These are phyloP conservation scores for Picus viridis DNA, from an alignment of 2,797 vertebrate species.

Conservation along the genomic window DNA sequence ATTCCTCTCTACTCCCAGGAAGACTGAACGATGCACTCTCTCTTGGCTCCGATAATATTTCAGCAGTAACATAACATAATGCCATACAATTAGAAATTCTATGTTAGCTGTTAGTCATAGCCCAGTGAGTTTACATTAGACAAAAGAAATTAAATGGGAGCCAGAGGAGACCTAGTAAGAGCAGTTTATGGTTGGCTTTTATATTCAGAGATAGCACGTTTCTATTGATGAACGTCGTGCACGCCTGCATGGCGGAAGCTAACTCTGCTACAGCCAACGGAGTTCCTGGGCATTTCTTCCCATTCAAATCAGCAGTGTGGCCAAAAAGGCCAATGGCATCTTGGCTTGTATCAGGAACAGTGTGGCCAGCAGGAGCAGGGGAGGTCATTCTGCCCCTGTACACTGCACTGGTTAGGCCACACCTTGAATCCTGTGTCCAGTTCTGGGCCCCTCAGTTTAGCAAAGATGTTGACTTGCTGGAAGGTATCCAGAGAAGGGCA, in stretches of 20 bases:
- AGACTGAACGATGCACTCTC: slow-evolving; percentile 49
- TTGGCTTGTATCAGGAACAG: no score
- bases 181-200: slow-evolving; percentile 40
- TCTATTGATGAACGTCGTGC: slow-evolving; percentile 69
- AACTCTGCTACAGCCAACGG: slow-evolving; percentile 48
- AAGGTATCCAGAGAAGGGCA: no score
- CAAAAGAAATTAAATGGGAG: slow-evolving; percentile 76
- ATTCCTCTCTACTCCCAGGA: slow-evolving; percentile 59
- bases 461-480: no score
- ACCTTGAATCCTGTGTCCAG: no score
- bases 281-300: slow-evolving; percentile 34
- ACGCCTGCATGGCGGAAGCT: slow-evolving; percentile 27
- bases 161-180: slow-evolving; percentile 66
- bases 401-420: no score
- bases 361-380: no score
- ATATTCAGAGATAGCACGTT: slow-evolving; percentile 56
- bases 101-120: slow-evolving; percentile 78
- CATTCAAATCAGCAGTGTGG: not conserved
- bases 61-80: slow-evolving; percentile 75
- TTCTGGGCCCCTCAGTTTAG: no score
- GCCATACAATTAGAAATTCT: slow-evolving; percentile 78
- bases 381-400: no score
- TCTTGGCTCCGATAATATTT: slow-evolving; percentile 72
- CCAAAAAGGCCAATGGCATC: no score
- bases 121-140: slow-evolving; percentile 79